Conservation (phyloP, 2,888 invertebrate species). For the Chaitophorus viminalis region DNA sequence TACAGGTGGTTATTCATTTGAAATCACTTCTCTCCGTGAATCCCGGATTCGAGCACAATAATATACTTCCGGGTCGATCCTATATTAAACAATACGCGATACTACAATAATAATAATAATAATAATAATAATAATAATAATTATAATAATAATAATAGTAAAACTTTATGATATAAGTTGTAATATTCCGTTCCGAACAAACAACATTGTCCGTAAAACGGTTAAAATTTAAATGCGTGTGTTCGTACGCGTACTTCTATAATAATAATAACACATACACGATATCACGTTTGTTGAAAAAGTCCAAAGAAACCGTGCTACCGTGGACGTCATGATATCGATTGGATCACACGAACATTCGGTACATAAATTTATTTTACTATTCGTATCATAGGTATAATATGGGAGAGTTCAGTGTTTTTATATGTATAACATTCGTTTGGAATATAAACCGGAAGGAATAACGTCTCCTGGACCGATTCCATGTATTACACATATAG, state of each 20-base stretch:
- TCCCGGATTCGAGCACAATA: background rate
- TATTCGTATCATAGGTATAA: background rate
- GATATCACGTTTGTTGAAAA: background rate
- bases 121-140: background rate
- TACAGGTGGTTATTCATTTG: conserved; percentile 39
- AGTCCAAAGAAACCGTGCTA: no score
- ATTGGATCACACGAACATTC: no score
- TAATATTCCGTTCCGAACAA: no score
- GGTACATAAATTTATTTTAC: conserved; percentile 14
- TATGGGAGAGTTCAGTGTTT: background rate
- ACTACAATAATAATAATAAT: background rate
- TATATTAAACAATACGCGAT: background rate
- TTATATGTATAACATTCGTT: background rate
- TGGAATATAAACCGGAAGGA: background rate
- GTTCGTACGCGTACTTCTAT: background rate
- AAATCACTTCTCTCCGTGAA: background rate
- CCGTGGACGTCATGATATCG: background rate
- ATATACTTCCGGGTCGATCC: background rate
- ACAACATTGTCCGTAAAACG: no score
- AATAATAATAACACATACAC: background rate
- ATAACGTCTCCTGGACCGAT: conserved; percentile 17
- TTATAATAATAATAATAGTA: background rate
- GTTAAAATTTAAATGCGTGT: background rate
- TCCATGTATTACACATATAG: background rate
- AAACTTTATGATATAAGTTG: background rate